phyloP scores from a whole-genome alignment of 2,113 vertebrate species.

The Mastomys coucha region DNA sequence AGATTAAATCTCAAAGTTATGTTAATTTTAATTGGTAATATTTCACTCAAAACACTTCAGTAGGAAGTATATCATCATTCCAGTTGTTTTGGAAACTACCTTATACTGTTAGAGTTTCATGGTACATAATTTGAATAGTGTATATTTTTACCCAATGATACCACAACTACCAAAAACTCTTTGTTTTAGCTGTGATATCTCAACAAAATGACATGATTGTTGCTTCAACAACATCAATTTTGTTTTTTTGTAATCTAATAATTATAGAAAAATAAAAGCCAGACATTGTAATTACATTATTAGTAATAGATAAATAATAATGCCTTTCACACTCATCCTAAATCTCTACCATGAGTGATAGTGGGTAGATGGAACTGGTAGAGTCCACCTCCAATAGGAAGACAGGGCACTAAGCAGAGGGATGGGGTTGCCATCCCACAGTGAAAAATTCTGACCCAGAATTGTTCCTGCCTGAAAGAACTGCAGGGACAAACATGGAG shows the following conservation, averaged over 20 bases:
- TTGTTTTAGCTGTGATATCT: background rate
- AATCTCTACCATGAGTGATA: no score
- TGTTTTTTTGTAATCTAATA: background rate
- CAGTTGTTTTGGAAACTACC: background rate
- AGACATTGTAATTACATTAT: background rate
- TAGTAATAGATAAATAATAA: background rate
- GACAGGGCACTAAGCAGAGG: no score
- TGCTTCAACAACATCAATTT: background rate
- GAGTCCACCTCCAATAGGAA: no score
- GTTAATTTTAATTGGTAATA: background rate
- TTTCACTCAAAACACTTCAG: background rate
- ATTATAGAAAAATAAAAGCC: background rate
- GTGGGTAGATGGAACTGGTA: no score
- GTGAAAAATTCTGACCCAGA: no score
- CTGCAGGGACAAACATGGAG: no score
- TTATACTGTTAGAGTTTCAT: background rate
- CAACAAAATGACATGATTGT: background rate
- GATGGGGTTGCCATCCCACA: no score
- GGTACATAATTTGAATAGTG: background rate
- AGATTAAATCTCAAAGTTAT: slow-evolving; percentile 21
- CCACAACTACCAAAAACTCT: background rate
- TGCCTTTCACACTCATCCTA: background rate
- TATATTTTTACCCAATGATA: background rate
- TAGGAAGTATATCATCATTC: background rate
- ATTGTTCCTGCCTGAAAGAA: no score